Evolutionary conservation across 2,888 invertebrate genomes (phyloP).

Genomic region (Hemithea aestivaria): DNA sequence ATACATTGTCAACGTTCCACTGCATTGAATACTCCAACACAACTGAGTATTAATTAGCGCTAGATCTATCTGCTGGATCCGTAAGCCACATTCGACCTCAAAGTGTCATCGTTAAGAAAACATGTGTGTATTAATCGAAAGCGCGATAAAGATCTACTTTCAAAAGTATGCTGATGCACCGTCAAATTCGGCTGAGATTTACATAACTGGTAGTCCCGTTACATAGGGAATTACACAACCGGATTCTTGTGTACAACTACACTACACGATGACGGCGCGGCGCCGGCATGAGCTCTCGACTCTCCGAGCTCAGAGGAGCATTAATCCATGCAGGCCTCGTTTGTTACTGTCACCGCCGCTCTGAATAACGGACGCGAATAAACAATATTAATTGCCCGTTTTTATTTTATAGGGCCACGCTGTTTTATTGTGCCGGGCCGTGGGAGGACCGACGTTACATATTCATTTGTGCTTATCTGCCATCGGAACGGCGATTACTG

Average conservation of each 20-base stretch:
- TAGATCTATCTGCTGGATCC: conserved; percentile 34
- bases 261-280: conserved; percentile 22
- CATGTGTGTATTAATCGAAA: conserved; percentile 43
- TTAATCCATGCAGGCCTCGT: conserved; percentile 59
- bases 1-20: too few species aligned
- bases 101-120: conserved; percentile 28
- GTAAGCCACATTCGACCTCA: conserved; percentile 37
- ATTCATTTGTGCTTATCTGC: conserved; percentile 74
- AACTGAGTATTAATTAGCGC: too few species aligned
- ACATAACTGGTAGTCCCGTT: conserved; percentile 77
- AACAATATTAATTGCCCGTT: conserved; percentile 73
- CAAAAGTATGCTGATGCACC: conserved; percentile 57
- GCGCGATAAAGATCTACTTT: conserved; percentile 63
- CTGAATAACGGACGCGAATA: conserved; percentile 70
- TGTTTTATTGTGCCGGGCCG: conserved; percentile 59
- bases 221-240: conserved; percentile 73
- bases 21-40: too few species aligned
- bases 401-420: conserved; percentile 68
- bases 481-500: conserved; percentile 64
- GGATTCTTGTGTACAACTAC: conserved; percentile 45
- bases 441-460: conserved; percentile 71
- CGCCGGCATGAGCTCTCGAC: conserved; percentile 24
- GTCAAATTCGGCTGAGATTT: conserved; percentile 75
- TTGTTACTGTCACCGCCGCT: conserved; percentile 59
- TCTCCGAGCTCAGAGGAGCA: conserved; percentile 38